Conservation (phyloP, 2,797 vertebrate species). For the Phataginus tricuspis region DNA sequence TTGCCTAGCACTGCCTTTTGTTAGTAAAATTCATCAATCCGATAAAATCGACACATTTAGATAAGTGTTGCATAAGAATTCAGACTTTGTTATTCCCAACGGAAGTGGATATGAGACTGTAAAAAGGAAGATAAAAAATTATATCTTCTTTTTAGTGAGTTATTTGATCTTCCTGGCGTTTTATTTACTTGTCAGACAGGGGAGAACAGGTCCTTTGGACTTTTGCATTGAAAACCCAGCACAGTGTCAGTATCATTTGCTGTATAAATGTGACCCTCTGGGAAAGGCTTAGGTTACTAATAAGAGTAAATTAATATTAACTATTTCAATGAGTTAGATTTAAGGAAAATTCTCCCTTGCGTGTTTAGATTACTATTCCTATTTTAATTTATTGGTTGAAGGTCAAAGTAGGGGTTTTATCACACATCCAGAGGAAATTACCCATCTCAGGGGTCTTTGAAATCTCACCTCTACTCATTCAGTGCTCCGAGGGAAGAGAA, state of each 20-base stretch:
- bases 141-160: slow-evolving; percentile 75
- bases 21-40: slow-evolving; percentile 79
- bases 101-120: slow-evolving; percentile 71
- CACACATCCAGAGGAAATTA: neutral
- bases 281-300: neutral
- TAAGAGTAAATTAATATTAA: neutral
- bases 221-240: neutral
- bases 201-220: slow-evolving; percentile 43
- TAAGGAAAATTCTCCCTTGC: neutral
- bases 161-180: slow-evolving; percentile 71
- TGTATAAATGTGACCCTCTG: neutral
- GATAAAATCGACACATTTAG: slow-evolving; percentile 81
- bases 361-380: neutral
- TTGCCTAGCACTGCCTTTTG: slow-evolving; percentile 76
- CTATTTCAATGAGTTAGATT: neutral
- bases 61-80: slow-evolving; percentile 79
- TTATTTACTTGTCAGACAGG: slow-evolving; percentile 79
- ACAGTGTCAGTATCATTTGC: neutral
- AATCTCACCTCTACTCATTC: neutral
- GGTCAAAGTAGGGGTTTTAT: neutral
- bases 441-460: neutral
- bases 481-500: neutral
- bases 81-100: slow-evolving; percentile 74
- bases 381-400: slow-evolving; percentile 18
- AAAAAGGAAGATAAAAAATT: slow-evolving; percentile 78